Conservation (phyloP, 2,113 vertebrate genomes). For the Tyrannus savana region DNA sequence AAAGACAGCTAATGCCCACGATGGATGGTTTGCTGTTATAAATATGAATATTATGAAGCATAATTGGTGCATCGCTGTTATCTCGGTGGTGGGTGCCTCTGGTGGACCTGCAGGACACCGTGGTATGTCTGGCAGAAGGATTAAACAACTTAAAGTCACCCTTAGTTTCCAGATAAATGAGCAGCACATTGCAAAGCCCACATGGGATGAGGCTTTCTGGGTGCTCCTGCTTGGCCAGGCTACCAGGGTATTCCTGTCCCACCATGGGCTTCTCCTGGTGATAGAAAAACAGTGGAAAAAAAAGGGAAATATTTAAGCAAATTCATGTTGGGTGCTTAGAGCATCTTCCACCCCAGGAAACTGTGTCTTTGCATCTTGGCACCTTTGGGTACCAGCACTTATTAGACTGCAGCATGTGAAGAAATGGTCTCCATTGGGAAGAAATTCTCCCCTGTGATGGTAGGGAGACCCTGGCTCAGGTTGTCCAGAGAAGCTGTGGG, state of each 20-base stretch:
- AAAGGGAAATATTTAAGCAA: not conserved
- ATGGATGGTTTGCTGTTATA: not conserved
- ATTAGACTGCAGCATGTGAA: rapidly evolving
- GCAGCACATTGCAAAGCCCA: not conserved
- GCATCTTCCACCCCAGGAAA: not conserved
- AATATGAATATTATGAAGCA: not conserved
- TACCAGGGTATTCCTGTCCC: not conserved
- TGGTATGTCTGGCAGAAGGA: not conserved
- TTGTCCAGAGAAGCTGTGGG: not conserved
- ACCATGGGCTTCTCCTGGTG: not conserved
- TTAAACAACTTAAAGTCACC: not conserved
- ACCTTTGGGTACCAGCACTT: not conserved
- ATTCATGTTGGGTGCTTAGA: not conserved
- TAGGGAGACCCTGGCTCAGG: not conserved
- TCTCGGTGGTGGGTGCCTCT: not conserved
- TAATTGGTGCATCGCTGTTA: not conserved
- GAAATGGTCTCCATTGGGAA: not conserved
- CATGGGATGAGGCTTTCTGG: rapidly evolving
- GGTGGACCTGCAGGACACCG: not conserved
- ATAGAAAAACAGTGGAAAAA: rapidly evolving
- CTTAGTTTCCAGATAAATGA: not conserved
- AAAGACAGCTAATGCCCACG: not conserved
- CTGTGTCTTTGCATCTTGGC: not conserved
- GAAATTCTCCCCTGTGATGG: not conserved
- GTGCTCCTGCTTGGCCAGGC: not conserved